Base-by-base conservation (phyloP, 1,140 invertebrate genomes). In the Drosophila sproati region DNA sequence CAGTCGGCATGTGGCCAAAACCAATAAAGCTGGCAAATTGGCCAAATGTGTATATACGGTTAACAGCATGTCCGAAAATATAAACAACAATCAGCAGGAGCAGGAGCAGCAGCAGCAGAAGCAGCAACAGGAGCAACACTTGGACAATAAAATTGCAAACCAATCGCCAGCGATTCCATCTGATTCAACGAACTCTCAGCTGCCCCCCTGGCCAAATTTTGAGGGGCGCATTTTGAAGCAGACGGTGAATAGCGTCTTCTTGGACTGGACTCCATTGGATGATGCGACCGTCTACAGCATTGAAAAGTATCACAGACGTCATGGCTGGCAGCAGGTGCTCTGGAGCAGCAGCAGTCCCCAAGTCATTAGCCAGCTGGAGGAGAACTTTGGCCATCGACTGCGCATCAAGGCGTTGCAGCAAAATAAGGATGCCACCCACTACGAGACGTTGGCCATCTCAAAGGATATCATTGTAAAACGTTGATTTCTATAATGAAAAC, bases 331-430 rank as follows among this genome's bases (percentile, higher is more conserved):
- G 31, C 80, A 85, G 67, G 76, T 88, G 54, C 79, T 71, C 32
- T 92, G 87, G 87, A 76, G 47, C 31, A 77, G 74, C 54, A 37
- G 56, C 4, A 68, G 77, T 5, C 68, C 70, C 0, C 55, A 79
- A 5, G 76, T 47, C 12, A 63, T 92, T 4, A 32, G 31, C 8
- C 61, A 86, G n/a, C 56, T 92, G 56, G 89, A 88, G 8, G 91
- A 92, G 52, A 92, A 92, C 64, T 92, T 92, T 47, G 77, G 77
- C 3, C 81, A 91, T 57, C 61, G 78, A 3, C 39, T 92, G 31
- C 78, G 91, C 8, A 76, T 92, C n/a, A 89, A 73, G 37, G 91
- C 86, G 0, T 35, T 92, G 51, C 47, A 56, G 12, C 51, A 71
- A 4, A 43, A 66, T 2, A 62, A 34, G 3, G 47, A 60, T 12